Percentiles rank a stretch among this genome's conserved stretches.
Evolutionary conservation across 2,888 invertebrate species (phyloP).

Genomic region (Psococerastis gibbosa): DNA sequence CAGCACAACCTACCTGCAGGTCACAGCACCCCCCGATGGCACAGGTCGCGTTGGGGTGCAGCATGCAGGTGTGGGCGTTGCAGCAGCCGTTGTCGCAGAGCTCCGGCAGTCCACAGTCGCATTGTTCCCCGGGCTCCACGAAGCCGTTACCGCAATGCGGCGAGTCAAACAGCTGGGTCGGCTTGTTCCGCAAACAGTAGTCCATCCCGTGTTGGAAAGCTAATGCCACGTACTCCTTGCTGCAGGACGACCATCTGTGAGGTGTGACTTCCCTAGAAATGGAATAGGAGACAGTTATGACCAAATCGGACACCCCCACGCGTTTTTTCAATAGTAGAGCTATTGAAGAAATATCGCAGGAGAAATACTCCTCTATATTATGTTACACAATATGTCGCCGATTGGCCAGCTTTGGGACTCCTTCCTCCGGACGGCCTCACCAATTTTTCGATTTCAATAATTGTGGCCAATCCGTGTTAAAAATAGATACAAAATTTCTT

Average conservation of each 20-base stretch:
- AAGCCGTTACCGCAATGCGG: conserved; percentile 93
- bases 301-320: too few species aligned
- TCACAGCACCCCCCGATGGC: conserved; percentile 93
- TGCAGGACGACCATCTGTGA: conserved; percentile 91
- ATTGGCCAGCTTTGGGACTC: too few species aligned
- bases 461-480: too few species aligned
- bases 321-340: too few species aligned
- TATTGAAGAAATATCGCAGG: too few species aligned
- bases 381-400: too few species aligned
- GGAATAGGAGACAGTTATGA: too few species aligned
- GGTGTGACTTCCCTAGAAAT: too few species aligned
- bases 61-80: conserved; percentile 65
- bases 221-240: conserved; percentile 67
- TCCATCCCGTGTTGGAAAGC: conserved; percentile 95
- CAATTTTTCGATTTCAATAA: too few species aligned
- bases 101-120: conserved; percentile 68
- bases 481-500: too few species aligned
- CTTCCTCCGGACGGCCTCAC: too few species aligned
- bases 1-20: conserved; percentile 40
- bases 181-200: conserved; percentile 81
- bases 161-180: conserved; percentile 56
- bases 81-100: conserved; percentile 74
- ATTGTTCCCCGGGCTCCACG: conserved; percentile 90
- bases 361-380: too few species aligned
- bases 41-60: conserved; percentile 78